Evolutionary conservation across 2,888 invertebrate genomes (phyloP), one percentile per base, ranked within the genome.

Genomic region (Perizoma flavofasciatum): DNA sequence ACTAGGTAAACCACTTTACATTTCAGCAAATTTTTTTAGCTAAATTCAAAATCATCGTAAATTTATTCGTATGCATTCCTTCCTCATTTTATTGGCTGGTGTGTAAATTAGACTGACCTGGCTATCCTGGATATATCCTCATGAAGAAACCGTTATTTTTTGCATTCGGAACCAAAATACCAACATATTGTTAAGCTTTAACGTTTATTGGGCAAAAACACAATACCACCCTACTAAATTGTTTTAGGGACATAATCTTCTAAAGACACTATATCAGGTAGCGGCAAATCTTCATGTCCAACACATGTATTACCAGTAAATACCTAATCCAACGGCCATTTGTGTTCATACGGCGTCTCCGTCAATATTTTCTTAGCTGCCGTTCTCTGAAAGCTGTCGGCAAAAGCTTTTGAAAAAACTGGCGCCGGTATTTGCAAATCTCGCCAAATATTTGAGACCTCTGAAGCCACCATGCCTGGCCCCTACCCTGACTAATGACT

Each of bases 291-390:
- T 60, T 52, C 58, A 53, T 66, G 69, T 66, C 51, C 59, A 66
- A 67, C 67, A 69, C 66, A 66, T 69, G 66, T 62, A 66, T 69
- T 66, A 60, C 65, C 59, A 65, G 56, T 53, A 46, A 79, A 81
- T 80, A 80, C 81, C 79, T 85, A 89, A 91, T 91, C 85, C 86
- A 72, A 86, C 85, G 90, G 84, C 88, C 87, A 89, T 87, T 92
- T 91, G 88, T 91, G 87, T 88, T 89, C 83, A 89, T 81, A 80
- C 77, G 78, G 77, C 88, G 82, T 85, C 81, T 83, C 84, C 60
- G 72, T 70, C 79, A 87, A 89, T 91, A 88, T 91, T 91, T 75
- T 89, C 77, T 74, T 88, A 90, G 89, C 86, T 89, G 89, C 77
- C 76, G 77, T 77, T 77, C 68, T 75, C 68, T 75, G 76, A 76